Base-by-base conservation (phyloP, 1,140 invertebrate species). In the Gonatopus flavifemur region DNA sequence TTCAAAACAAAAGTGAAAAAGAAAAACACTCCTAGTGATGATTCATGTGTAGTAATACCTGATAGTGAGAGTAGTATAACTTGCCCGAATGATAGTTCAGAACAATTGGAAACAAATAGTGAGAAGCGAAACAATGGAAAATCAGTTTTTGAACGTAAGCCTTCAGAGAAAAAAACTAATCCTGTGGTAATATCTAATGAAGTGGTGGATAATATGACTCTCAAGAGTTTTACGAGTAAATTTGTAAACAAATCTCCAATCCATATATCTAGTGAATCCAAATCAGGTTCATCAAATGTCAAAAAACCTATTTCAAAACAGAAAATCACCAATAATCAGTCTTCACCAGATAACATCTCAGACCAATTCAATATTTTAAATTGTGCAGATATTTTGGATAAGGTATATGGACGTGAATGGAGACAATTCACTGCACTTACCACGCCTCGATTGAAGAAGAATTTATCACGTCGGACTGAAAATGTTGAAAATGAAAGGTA, bases 401-500 rank as follows among this genome's bases (percentile, higher is more conserved):
- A 80, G 55, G 56, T 82, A 4, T 83, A 83, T 59, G 81, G 81
- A 0, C 65, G 60, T 45, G 39, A 66, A 1, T 83, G 81, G 81
- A 71, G 80, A 49, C n/a, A n/a, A n/a, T n/a, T n/a, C n/a, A n/a
- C n/a, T n/a, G n/a, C n/a, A n/a, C n/a, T n/a, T n/a, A n/a, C n/a
- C n/a, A n/a, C n/a, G n/a, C n/a, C n/a, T n/a, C n/a, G n/a, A n/a
- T n/a, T n/a, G n/a, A n/a, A n/a, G n/a, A n/a, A n/a, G n/a, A n/a
- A n/a, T n/a, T n/a, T n/a, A n/a, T n/a, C n/a, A n/a, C n/a, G n/a
- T n/a, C n/a, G n/a, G n/a, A n/a, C n/a, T n/a, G n/a, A n/a, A n/a
- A n/a, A n/a, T n/a, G n/a, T n/a, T n/a, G n/a, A n/a, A n/a, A n/a
- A n/a, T n/a, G n/a, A n/a, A n/a, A n/a, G n/a, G n/a, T n/a, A n/a